phyloP scores from a whole-genome alignment of 2,888 invertebrate genomes.

The Ochropacha duplaris region DNA sequence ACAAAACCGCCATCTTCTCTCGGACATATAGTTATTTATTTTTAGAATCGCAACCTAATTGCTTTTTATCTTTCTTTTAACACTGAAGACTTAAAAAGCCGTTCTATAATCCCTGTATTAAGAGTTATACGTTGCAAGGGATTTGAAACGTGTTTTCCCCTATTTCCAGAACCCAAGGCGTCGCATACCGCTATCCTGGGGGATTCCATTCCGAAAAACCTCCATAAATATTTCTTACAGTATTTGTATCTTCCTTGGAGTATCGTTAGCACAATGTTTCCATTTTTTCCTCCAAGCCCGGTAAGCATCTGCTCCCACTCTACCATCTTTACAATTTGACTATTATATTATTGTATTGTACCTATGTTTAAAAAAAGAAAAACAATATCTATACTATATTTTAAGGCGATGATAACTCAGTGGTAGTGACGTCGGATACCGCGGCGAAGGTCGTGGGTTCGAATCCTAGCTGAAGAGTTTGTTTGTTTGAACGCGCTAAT shows the following conservation, averaged over 20 bases:
- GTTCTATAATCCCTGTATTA: slow-evolving; percentile 79
- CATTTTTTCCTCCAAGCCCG: slow-evolving; percentile 58
- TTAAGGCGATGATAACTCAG: too few species aligned
- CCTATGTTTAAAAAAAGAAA: not conserved
- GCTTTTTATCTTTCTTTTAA: slow-evolving; percentile 78
- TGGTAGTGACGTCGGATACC: too few species aligned
- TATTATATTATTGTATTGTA: not conserved
- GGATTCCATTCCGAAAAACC: slow-evolving; percentile 80
- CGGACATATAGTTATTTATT: slow-evolving; percentile 44
- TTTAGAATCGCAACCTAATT: slow-evolving; percentile 59
- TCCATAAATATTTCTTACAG: slow-evolving; percentile 82
- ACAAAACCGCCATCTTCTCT: slow-evolving; percentile 20
- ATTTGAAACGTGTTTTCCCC: slow-evolving; percentile 76
- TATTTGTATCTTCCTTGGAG: slow-evolving; percentile 81
- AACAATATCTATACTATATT: not conserved
- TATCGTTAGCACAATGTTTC: slow-evolving; percentile 77
- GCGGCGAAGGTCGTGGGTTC: too few species aligned
- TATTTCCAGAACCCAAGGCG: slow-evolving; percentile 68
- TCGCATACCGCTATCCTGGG: slow-evolving; percentile 63
- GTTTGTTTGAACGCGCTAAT: too few species aligned
- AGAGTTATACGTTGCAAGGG: slow-evolving; percentile 78
- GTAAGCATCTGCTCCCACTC: slow-evolving; percentile 63
- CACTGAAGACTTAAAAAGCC: slow-evolving; percentile 75
- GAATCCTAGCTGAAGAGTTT: too few species aligned
- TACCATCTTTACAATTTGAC: slow-evolving; percentile 30